phyloP scores from a whole-genome alignment of 2,797 vertebrate genomes.

The Poeciliopsis presidionis region DNA sequence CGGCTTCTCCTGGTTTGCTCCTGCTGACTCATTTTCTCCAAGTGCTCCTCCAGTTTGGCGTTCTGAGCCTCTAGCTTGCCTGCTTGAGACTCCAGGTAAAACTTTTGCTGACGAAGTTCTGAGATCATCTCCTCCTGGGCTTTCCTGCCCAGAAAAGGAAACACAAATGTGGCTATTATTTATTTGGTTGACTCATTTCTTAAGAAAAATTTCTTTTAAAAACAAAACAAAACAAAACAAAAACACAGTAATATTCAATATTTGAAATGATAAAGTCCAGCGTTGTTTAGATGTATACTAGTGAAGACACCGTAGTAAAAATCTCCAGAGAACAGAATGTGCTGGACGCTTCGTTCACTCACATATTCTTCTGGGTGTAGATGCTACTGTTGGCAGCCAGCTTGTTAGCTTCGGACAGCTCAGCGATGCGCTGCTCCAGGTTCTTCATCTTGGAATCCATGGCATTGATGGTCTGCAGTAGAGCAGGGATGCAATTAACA shows the following conservation, averaged over 20 bases:
- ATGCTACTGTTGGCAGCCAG: conserved; percentile 98
- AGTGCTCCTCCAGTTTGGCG: conserved; percentile 96
- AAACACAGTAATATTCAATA: not conserved
- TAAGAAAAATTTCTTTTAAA: not conserved
- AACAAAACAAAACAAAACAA: not conserved
- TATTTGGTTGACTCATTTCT: conserved; percentile 6
- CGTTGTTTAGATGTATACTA: conserved; percentile 21
- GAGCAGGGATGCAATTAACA: conserved; percentile 23
- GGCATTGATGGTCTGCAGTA: conserved; percentile 93
- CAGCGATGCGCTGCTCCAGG: conserved; percentile 95
- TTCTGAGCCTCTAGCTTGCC: conserved; percentile 88
- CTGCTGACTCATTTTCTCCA: conserved; percentile 97
- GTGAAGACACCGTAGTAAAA: conserved; percentile 46
- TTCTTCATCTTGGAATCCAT: conserved; percentile 99
- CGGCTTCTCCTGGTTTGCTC: conserved; percentile 94
- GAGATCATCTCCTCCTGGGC: conserved; percentile 99
- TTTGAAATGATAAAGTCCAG: not conserved
- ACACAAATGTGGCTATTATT: conserved; percentile 15
- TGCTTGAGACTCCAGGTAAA: conserved; percentile 91
- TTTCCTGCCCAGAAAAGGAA: conserved; percentile 86
- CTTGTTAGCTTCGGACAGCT: conserved; percentile 98
- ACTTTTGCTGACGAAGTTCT: conserved; percentile 98
- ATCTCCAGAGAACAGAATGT: conserved; percentile 35
- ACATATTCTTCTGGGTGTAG: conserved; percentile 99
- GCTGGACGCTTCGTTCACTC: conserved; percentile 75